Base-by-base conservation (phyloP, 2,888 invertebrate species). In the Metallyticus violacea region DNA sequence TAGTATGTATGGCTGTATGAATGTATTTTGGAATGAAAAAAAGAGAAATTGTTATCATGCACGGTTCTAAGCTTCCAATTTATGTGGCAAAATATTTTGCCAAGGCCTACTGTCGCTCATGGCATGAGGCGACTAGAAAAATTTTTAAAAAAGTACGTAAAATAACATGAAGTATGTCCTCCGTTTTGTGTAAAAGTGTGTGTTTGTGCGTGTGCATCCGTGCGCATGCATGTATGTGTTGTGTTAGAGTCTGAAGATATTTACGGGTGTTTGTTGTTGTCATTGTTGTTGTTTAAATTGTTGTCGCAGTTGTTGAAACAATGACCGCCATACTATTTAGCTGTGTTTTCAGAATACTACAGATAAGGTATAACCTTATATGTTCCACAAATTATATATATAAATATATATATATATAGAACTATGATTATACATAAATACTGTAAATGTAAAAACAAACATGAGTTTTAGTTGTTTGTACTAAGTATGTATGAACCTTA, bases 61-160 rank as follows among this genome's bases (percentile, higher is more conserved):
- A 88, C 88, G 86, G 87, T 88, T 88, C 87, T 85, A 88, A 87
- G 88, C 88, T 88, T 88, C 87, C 88, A 87, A 86, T 86, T 83
- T 83, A 77, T 28, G 29, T 77, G 83, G 83, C 83, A 83, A 83
- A 29, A 77, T 28, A n/a, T 77, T 83, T 80, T 85, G 81, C 81
- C 79, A 76, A 87, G 87, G 87, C 87, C 87, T 87, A 87, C 85
- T 26, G 29, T 87, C 81, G 87, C 85, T 62, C 79, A 9, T 27
- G 25, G 30, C 28, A 79, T 25, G 77, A 77, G 77, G 83, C 77
- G 83, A 77, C 83, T 77, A 83, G 77, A 83, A 83, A 85, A 85
- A 81, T n/a, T n/a, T n/a, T n/a, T n/a, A 29, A 81, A 79, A 40
- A 87, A 78, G 87, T 85, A 81, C 79, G 85, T 26, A 85, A 82